Base-by-base conservation (phyloP, 1,140 invertebrate species). In the Drosophila willistoni region DNA sequence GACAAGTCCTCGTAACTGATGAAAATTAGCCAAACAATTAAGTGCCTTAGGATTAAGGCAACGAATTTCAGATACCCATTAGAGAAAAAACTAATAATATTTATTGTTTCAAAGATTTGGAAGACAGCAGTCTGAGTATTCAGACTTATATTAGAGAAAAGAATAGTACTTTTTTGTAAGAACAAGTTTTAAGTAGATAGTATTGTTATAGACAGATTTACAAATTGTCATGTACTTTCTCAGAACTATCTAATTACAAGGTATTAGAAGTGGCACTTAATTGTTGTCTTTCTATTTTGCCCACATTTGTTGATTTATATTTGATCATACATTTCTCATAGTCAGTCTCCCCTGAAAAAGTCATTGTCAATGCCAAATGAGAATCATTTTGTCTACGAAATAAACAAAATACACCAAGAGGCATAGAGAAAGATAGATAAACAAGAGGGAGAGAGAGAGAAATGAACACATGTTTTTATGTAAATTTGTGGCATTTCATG, bases 361-460 rank as follows among this genome's bases (percentile, higher is more conserved):
- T 89, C 84, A 87, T 84, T 87, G 83, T 89, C 83, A 87, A 89
- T 87, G 83, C 83, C 83, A 87, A 89, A 73, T 77, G 83, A 80
- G 84, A 89, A 89, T 73, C 79, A 73, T 69, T 85, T 85, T 39
- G 78, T 76, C 66, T 79, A 77, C 75, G 29, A 29, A 29, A 29
- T 29, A 29, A 71, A 68, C 68, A 75, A 61, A 67, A 17, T 9
- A 47, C 7, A 3, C 44, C 2, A 17, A 17, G 14, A 34, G 42
- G 14, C 57, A 73, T 41, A 66, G 25, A 42, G 67, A 25, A 61
- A 64, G 64, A 25, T 54, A 39, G 41, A 22, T 9, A 42, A 59
- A 36, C n/a, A 36, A 65, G 67, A 67, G 47, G 51, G 42, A 57
- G 42, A 54, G 14, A 4, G 22, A 36, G 36, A 41, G 51, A 44